Conservation (phyloP, 2,113 vertebrate species). For the Tapirus terrestris region DNA sequence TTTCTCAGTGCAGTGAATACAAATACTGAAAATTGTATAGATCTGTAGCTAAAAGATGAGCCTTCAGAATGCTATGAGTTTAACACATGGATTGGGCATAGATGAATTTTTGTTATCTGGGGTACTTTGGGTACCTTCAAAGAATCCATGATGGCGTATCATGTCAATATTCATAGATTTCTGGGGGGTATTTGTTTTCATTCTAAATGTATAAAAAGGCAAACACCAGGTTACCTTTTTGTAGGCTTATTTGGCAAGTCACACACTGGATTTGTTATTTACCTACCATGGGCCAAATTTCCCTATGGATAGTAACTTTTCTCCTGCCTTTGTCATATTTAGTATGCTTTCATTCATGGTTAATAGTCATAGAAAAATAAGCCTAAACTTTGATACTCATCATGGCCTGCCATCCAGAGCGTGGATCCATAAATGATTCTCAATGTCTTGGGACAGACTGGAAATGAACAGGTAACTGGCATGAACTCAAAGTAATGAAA, state of each 20-base stretch:
- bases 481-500: not conserved
- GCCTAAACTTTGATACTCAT: not conserved
- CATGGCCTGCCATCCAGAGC: not conserved
- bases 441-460: not conserved
- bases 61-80: not conserved
- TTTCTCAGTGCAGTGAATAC: not conserved
- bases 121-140: not conserved
- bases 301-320: not conserved
- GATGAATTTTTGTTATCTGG: not conserved
- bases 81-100: not conserved
- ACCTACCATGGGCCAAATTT: not conserved
- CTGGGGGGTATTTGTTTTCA: not conserved
- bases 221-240: not conserved
- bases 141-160: not conserved
- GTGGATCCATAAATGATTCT: not conserved
- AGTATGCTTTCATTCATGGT: not conserved
- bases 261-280: not conserved
- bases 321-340: not conserved
- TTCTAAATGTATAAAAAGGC: not conserved
- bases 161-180: not conserved
- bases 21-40: not conserved
- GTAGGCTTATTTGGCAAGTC: not conserved
- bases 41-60: not conserved
- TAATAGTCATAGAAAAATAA: not conserved
- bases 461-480: not conserved